Conservation (phyloP, 1,140 invertebrate species). For the roundworm (Caenorhabditis elegans) region WBcel235 BX284605.5:18980501-18981000, state of each 20-base stretch:
- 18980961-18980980: background rate
- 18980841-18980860: background rate
- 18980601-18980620: too few species aligned
- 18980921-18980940: background rate
- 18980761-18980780: background rate
- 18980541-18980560: too few species aligned
- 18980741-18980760: background rate
- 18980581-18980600: too few species aligned
- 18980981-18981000: background rate
- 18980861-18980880: background rate
- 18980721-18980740: background rate
- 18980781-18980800: too few species aligned
- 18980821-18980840: background rate
- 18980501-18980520: too few species aligned
- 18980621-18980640: too few species aligned
- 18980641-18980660: too few species aligned
- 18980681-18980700: too few species aligned
- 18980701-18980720: too few species aligned
- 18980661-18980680: too few species aligned
- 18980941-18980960: background rate
- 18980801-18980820: slow-evolving; percentile 17
- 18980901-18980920: background rate
- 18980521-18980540: too few species aligned
- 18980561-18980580: too few species aligned
- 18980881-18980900: background rate